A percentile compares a stretch with the other conserved stretches of the same genome.
These are phyloP conservation scores for Poeciliopsis occidentalis DNA, from an alignment of 2,113 vertebrate species.

Conservation along the genomic window DNA sequence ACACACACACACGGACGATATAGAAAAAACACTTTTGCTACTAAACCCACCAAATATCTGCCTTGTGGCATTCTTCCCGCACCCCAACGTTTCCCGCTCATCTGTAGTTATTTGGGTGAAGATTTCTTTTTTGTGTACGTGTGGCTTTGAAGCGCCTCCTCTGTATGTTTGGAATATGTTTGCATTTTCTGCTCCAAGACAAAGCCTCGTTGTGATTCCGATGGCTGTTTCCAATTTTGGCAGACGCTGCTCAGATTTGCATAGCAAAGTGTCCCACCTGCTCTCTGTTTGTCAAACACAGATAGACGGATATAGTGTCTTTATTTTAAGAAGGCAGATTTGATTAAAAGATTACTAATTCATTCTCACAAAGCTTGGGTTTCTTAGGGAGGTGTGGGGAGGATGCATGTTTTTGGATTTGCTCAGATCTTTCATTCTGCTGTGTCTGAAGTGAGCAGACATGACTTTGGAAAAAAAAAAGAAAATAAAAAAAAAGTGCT, in stretches of 20 bases:
- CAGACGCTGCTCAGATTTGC: conserved; percentile 39
- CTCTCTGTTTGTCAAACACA: conserved; percentile 58
- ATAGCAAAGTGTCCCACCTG: conserved; percentile 65
- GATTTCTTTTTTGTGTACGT: conserved; percentile 26
- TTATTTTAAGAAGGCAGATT: conserved; percentile 60
- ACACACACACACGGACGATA: conserved; percentile 30
- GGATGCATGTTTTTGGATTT: conserved; percentile 49
- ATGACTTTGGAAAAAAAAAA: conserved; percentile 15
- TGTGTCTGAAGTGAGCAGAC: conserved; percentile 50
- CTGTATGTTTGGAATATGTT: conserved; percentile 23
- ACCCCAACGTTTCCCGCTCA: conserved; percentile 13
- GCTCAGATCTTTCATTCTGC: conserved; percentile 42
- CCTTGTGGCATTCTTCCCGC: conserved; percentile 37
- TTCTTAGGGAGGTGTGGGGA: conserved; percentile 14
- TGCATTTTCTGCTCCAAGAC: conserved; percentile 34
- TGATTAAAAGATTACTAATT: conserved; percentile 67
- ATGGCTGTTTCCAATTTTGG: conserved; percentile 36
- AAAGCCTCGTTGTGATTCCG: conserved; percentile 42
- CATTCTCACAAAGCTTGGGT: conserved; percentile 54
- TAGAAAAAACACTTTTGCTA: conserved; percentile 14
- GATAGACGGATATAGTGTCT: conserved; percentile 49
- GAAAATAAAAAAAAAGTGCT: conserved; percentile 11
- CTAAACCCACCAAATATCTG: conserved; percentile 9
- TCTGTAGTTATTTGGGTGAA: conserved; percentile 48
- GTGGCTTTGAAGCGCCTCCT: conserved; percentile 35